Evolutionary conservation across 2,113 vertebrate genomes (phyloP).

Genomic region (Heterocephalus glaber): DNA sequence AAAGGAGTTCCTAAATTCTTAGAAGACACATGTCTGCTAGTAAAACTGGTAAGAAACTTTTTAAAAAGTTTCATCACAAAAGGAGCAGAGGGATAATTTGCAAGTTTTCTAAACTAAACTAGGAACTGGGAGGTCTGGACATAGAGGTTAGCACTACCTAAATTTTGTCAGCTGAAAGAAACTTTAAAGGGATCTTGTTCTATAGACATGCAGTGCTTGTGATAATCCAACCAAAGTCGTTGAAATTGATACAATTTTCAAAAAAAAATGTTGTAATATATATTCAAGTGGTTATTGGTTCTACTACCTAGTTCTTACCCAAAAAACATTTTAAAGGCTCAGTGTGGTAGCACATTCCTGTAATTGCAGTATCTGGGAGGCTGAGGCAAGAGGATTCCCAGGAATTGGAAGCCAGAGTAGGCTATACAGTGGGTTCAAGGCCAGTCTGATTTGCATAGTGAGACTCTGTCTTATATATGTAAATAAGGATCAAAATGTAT

Average conservation of each 20-base stretch:
- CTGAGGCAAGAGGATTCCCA: background rate
- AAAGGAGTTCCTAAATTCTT: background rate
- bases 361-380: background rate
- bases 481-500: too few species aligned
- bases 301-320: background rate
- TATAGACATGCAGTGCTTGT: background rate
- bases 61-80: background rate
- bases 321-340: background rate
- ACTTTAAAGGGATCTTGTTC: background rate
- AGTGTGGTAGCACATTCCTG: background rate
- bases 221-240: background rate
- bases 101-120: background rate
- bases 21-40: background rate
- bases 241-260: background rate
- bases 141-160: background rate
- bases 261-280: background rate
- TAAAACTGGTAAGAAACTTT: background rate
- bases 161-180: background rate
- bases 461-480: background rate
- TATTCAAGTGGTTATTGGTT: background rate
- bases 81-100: background rate
- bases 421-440: background rate
- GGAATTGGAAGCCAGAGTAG: too few species aligned
- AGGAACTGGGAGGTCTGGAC: background rate
- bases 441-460: background rate